These are phyloP conservation scores for Sialis fuliginosa DNA, from an alignment of 2,888 invertebrate genomes.

Conservation along the genomic window DNA sequence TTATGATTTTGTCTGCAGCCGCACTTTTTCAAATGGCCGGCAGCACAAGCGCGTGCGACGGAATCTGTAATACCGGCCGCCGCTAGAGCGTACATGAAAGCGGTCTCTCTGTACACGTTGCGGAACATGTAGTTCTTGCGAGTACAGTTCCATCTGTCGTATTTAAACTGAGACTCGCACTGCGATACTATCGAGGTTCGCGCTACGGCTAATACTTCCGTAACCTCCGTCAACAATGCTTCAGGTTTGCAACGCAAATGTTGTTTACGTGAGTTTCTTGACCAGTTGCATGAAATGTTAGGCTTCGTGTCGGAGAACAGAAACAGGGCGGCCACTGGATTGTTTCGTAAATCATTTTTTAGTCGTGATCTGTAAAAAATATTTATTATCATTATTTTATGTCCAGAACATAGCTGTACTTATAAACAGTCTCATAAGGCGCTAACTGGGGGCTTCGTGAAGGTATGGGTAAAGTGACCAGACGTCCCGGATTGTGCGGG, in stretches of 20 bases:
- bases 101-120: constrained; percentile 48
- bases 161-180: constrained; percentile 46
- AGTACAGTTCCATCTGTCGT: constrained; percentile 55
- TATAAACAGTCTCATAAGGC: too few relatives aligned
- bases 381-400: not conserved
- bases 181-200: constrained; percentile 37
- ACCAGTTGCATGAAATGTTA: constrained; percentile 30
- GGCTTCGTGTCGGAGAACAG: not conserved
- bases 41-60: constrained; percentile 51
- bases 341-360: constrained; percentile 1
- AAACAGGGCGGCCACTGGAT: constrained; percentile 4
- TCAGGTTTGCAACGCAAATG: constrained; percentile 42
- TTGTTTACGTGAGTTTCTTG: constrained; percentile 39
- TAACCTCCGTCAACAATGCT: constrained; percentile 32
- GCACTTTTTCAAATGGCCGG: constrained; percentile 43
- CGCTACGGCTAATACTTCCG: constrained; percentile 25
- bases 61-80: constrained; percentile 57
- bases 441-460: too few relatives aligned
- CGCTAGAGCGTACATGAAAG: constrained; percentile 50
- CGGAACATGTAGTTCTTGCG: constrained; percentile 32
- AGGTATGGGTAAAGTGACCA: too few relatives aligned
- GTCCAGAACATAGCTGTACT: too few relatives aligned
- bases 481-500: too few relatives aligned
- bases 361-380: not conserved
- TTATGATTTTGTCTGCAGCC: constrained; percentile 27